Base-by-base conservation (phyloP, 2,888 invertebrate species). In the Phaedon cochleariae region DNA sequence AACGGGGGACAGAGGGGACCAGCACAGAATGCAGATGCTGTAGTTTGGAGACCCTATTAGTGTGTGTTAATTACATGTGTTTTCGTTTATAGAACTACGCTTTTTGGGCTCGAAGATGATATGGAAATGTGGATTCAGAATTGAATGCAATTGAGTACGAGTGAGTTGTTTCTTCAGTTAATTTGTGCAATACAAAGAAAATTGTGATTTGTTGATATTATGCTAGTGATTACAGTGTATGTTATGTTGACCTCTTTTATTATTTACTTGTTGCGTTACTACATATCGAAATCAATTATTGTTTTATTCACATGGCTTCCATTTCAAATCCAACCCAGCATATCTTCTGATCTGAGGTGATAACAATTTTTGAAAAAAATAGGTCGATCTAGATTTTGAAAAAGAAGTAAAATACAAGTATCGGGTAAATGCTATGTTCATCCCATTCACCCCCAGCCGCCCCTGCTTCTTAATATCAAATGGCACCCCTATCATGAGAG, bases 31-130 rank as follows among this genome's bases (percentile, higher is more conserved):
- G 87, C 87, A 68, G 89, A 91, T 79, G 90, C 91, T 49, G 84
- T 84, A 2, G 92, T 92, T 59, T 92, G 92, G 92, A 85, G 92
- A 83, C 92, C 92, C 73, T 92, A 92, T 85, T 92, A 86, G 85
- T 59, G 57, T 57, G 22, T n/a, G n/a, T n/a, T n/a, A n/a, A n/a
- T 45, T 15, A 10, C 20, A 26, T 26, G 26, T 26, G 26, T 20
- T 53, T 20, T 18, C 51, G 22, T 22, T 20, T 58, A n/a, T 4
- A 26, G 26, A 5, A 26, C 26, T 26, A 26, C 26, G 26, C 26
- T 26, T 26, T 3, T 26, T 26, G 26, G 26, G 3, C 26, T 26
- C 26, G 26, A n/a, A n/a, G 26, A 26, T 26, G 26, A 34, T 34
- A 10, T 10, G 10, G 31, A 10, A 9, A 10, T 34, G 10, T 1